phyloP scores from a whole-genome alignment of 2,888 invertebrate species.

The Apodemia duryi region DNA sequence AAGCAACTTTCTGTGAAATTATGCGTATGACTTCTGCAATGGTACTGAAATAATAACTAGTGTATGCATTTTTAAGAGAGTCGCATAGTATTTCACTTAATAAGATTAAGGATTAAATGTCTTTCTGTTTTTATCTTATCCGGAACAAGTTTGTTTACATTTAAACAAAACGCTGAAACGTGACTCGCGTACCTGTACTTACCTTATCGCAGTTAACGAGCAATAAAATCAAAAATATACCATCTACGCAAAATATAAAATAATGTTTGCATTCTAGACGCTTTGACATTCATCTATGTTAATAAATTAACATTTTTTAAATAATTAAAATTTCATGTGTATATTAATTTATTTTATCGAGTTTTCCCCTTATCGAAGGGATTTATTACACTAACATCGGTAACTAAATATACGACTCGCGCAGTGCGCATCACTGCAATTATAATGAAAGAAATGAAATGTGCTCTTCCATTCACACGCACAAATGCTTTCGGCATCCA shows the following conservation, averaged over 20 bases:
- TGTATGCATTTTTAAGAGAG: no score
- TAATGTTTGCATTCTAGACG: slow-evolving; percentile 11
- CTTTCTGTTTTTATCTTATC: slow-evolving; percentile 71
- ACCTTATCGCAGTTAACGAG: slow-evolving; percentile 69
- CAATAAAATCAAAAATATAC: slow-evolving; percentile 66
- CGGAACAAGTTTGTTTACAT: slow-evolving; percentile 77
- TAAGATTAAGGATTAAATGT: slow-evolving; percentile 6
- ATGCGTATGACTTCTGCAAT: no score
- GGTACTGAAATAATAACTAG: no score
- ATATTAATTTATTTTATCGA: slow-evolving; percentile 37
- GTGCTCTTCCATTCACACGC: slow-evolving; percentile 78
- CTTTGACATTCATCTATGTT: not conserved
- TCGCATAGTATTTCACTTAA: no score
- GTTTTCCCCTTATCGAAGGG: slow-evolving; percentile 51
- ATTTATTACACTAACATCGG: slow-evolving; percentile 56
- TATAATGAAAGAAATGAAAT: slow-evolving; percentile 72
- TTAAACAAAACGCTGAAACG: slow-evolving; percentile 73
- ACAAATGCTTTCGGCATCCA: slow-evolving; percentile 70
- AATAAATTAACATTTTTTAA: not conserved
- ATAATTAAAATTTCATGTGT: slow-evolving; percentile 16
- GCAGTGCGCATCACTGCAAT: slow-evolving; percentile 75
- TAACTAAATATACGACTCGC: slow-evolving; percentile 39
- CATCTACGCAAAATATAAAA: slow-evolving; percentile 41
- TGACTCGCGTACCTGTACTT: slow-evolving; percentile 64
- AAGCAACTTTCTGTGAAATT: no score